Conservation (phyloP, 1,140 invertebrate genomes). For the Eupristina koningsbergeri region DNA sequence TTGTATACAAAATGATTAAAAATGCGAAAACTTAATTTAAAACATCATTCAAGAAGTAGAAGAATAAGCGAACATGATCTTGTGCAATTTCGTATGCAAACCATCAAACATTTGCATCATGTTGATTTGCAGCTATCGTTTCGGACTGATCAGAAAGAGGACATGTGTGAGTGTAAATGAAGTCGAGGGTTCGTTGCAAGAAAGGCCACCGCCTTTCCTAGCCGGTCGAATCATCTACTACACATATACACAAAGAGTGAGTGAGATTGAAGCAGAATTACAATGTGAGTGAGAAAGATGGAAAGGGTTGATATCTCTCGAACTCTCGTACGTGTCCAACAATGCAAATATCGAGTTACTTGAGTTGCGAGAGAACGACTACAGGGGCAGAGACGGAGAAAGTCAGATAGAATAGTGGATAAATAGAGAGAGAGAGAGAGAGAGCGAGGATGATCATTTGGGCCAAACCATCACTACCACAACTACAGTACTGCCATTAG, state of each 20-base stretch:
- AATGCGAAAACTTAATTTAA: not conserved
- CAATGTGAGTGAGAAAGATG: conserved; percentile 36
- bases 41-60: not conserved
- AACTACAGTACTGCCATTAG: not conserved
- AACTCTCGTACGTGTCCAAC: conserved; percentile 41
- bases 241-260: conserved; percentile 27
- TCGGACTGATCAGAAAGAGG: not conserved
- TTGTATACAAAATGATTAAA: too few relatives aligned
- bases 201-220: not conserved
- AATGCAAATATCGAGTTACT: conserved; percentile 61
- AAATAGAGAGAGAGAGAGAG: conserved; percentile 39
- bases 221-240: not conserved
- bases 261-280: conserved; percentile 42
- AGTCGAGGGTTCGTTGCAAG: conserved; percentile 1
- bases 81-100: not conserved
- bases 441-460: conserved; percentile 62
- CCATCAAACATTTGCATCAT: not conserved
- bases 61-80: not conserved
- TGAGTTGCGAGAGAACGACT: conserved; percentile 28
- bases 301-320: conserved; percentile 39
- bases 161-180: not conserved
- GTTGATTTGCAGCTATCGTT: not conserved
- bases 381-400: not conserved
- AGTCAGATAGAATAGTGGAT: conserved; percentile 51
- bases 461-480: conserved; percentile 36